phyloP scores from a whole-genome alignment of 2,888 invertebrate species.

The Podotricha telesiphe region DNA sequence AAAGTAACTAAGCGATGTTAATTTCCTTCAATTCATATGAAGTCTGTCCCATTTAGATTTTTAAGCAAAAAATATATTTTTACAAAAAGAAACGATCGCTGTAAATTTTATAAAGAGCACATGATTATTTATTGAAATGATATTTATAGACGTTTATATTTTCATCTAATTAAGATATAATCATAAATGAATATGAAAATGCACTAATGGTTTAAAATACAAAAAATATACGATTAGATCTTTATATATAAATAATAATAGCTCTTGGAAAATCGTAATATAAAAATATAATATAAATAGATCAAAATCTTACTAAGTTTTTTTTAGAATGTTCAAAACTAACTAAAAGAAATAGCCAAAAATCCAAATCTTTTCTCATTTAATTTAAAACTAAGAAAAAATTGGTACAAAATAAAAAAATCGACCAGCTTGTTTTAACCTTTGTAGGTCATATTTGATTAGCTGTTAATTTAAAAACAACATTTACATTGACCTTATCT shows the following conservation, averaged over 20 bases:
- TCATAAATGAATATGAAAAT: background rate
- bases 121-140: constrained; percentile 4
- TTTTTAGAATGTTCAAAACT: background rate
- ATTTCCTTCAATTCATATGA: constrained; percentile 18
- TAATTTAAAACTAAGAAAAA: too few species aligned
- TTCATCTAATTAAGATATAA: too few species aligned
- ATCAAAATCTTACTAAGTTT: background rate
- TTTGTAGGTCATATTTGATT: background rate
- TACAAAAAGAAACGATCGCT: background rate
- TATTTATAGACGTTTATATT: too few species aligned
- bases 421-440: too few species aligned
- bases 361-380: too few species aligned
- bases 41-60: constrained; percentile 29
- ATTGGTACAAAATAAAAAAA: too few species aligned
- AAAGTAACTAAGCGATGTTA: constrained; percentile 32
- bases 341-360: background rate
- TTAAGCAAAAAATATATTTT: background rate
- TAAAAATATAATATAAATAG: constrained; percentile 5
- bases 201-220: background rate
- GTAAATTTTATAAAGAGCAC: background rate
- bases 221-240: background rate
- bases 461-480: constrained; percentile 1
- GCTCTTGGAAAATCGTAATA: background rate
- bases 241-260: too few species aligned
- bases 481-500: background rate